Evolutionary conservation across 2,888 invertebrate genomes (phyloP).

Genomic region (Amphipoea oculea): DNA sequence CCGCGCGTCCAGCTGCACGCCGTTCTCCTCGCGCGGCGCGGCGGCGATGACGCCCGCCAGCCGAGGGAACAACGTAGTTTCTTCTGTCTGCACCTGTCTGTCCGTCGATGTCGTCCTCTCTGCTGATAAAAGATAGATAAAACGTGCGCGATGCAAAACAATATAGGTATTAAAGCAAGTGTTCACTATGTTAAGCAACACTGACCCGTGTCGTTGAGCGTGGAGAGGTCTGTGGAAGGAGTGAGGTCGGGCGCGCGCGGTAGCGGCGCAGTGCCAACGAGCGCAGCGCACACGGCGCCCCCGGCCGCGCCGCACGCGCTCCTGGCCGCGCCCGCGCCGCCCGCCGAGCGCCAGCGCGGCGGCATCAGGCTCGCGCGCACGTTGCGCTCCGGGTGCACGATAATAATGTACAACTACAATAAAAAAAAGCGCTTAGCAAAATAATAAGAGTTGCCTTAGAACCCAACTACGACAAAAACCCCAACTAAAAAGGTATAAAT

Average conservation of each 20-base stretch:
- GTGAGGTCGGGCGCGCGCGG: slow-evolving; percentile 76
- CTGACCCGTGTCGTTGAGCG: slow-evolving; percentile 76
- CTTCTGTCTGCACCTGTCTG: slow-evolving; percentile 84
- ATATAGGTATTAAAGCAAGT: background rate
- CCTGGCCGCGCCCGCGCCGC: slow-evolving; percentile 57
- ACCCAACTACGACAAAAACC: background rate
- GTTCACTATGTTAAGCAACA: background rate
- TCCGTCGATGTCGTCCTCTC: slow-evolving; percentile 79
- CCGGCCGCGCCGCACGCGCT: slow-evolving; percentile 70
- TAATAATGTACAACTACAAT: slow-evolving; percentile 82
- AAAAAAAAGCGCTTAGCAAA: slow-evolving; percentile 66
- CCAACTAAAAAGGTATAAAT: background rate
- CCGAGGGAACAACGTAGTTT: slow-evolving; percentile 67
- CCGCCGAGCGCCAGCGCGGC: slow-evolving; percentile 76
- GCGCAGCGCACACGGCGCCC: slow-evolving; percentile 80
- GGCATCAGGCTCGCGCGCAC: slow-evolving; percentile 83
- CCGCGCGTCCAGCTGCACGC: slow-evolving; percentile 72
- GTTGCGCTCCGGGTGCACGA: slow-evolving; percentile 84
- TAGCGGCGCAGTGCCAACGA: slow-evolving; percentile 73
- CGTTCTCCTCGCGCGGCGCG: slow-evolving; percentile 47
- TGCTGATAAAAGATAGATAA: slow-evolving; percentile 53
- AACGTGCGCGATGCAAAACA: background rate
- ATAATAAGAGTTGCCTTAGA: background rate
- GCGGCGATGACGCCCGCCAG: slow-evolving; percentile 24
- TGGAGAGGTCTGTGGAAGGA: slow-evolving; percentile 81